Evolutionary conservation across 2,888 invertebrate species (phyloP).

Genomic region (Epinotia ramella): DNA sequence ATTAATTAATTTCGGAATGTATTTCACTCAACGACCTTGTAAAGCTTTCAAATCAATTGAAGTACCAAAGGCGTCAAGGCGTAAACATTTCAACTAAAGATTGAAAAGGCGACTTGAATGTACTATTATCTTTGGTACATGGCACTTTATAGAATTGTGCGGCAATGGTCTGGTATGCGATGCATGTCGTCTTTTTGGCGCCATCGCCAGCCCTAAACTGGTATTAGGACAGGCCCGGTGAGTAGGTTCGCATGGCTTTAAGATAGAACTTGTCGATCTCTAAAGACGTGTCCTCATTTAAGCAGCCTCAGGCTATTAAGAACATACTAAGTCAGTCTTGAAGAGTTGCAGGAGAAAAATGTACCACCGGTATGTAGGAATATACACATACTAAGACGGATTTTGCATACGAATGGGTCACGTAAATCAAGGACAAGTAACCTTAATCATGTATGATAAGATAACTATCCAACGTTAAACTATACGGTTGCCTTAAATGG

Average conservation of each 20-base stretch:
- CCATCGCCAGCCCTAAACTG: constrained; percentile 45
- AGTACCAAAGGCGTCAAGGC: constrained; percentile 37
- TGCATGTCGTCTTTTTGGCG: constrained; percentile 46
- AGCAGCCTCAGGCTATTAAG: background rate
- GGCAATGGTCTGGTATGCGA: constrained; percentile 43
- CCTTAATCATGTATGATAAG: background rate
- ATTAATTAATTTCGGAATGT: constrained; percentile 10
- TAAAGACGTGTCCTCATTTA: constrained; percentile 20
- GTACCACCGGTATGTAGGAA: background rate
- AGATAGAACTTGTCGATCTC: constrained; percentile 36
- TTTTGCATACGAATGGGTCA: background rate
- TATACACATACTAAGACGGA: background rate
- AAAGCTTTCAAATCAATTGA: constrained; percentile 26
- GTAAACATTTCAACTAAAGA: constrained; percentile 31
- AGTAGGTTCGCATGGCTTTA: constrained; percentile 40
- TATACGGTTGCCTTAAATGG: background rate
- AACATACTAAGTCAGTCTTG: background rate
- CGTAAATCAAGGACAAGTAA: background rate
- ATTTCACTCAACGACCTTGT: constrained; percentile 24
- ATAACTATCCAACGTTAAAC: background rate
- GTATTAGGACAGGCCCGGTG: constrained; percentile 42
- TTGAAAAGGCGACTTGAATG: constrained; percentile 4
- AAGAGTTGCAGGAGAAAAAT: background rate
- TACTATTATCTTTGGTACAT: constrained; percentile 5
- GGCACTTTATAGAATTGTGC: constrained; percentile 23